Conservation (phyloP, 2,113 vertebrate genomes). For the Leucoraja erinaceus region DNA sequence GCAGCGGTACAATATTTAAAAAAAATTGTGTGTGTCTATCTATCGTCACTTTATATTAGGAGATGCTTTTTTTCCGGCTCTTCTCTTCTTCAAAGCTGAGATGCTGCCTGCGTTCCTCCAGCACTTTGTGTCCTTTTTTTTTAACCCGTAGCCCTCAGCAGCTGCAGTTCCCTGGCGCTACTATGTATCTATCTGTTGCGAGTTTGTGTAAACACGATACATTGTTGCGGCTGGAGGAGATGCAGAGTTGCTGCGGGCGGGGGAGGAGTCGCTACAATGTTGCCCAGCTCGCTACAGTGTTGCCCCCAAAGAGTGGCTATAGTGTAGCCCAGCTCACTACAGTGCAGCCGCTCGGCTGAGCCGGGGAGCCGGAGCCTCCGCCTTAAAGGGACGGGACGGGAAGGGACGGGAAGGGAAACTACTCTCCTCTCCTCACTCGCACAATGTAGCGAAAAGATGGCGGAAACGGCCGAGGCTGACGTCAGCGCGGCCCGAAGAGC, state of each 20-base stretch:
- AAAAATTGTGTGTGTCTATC: too few relatives aligned
- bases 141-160: too few relatives aligned
- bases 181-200: neutral
- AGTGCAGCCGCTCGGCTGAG: neutral
- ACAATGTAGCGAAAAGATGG: slow-evolving; percentile 90
- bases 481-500: slow-evolving; percentile 45
- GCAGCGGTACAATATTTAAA: too few relatives aligned
- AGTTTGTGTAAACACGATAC: neutral
- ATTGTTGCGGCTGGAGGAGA: neutral
- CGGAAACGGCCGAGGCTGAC: slow-evolving; percentile 49
- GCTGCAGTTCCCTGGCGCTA: too few relatives aligned
- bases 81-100: too few relatives aligned
- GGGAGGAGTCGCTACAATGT: neutral
- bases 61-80: too few relatives aligned
- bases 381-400: neutral
- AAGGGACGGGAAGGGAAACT: neutral
- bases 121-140: too few relatives aligned
- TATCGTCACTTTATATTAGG: too few relatives aligned
- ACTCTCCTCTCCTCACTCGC: slow-evolving; percentile 40
- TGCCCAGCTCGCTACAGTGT: neutral
- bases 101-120: too few relatives aligned
- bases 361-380: neutral
- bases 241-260: neutral
- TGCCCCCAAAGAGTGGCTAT: too few relatives aligned
- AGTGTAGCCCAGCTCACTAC: too few relatives aligned